Evolutionary conservation across 2,888 invertebrate species (phyloP), one percentile per base, ranked within the genome.

Genomic region (Clanis bilineata): DNA sequence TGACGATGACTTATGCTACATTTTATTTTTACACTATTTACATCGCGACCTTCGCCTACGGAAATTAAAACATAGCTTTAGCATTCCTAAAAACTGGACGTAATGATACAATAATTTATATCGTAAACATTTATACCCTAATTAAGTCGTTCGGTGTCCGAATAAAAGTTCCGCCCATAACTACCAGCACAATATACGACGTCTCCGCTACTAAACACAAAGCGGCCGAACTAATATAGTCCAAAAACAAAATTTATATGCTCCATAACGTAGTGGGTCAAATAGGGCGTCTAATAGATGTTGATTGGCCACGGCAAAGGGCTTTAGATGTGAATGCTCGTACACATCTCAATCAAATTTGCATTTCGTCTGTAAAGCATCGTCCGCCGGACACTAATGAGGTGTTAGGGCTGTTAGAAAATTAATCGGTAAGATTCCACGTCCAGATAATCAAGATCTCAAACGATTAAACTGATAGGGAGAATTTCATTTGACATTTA

Each of bases 341-440:
- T 75, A 70, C 82, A 82, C 74, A 75, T 71, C 77, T 82, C 80
- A 74, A 75, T 79, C 77, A 77, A 80, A 89, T 90, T 90, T 90
- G 89, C 90, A 90, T 91, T 86, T 86, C 68, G 79, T 82, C 82
- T 84, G 84, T 88, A 80, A 85, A 86, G 77, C 77, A 75, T 78
- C 76, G 79, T 75, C 70, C 69, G 72, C 70, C 69, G 65, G 80
- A 84, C 88, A 80, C 85, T 91, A 90, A 90, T 90, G 86, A 89
- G 86, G 90, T 90, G 90, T 88, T 85, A 85, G 81, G 67, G 86
- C 90, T 90, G 90, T 88, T 85, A 85, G 81, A 67, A 75, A 86
- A 89, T 90, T 89, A 90, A 90, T 90, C 76, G 79, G 71, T 73
- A 64, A 83, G 90, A 90, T 90, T 55, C 75, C 79, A 70, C 62